phyloP scores from a whole-genome alignment of 2,113 vertebrate species.

The Coturnix japonica region DNA sequence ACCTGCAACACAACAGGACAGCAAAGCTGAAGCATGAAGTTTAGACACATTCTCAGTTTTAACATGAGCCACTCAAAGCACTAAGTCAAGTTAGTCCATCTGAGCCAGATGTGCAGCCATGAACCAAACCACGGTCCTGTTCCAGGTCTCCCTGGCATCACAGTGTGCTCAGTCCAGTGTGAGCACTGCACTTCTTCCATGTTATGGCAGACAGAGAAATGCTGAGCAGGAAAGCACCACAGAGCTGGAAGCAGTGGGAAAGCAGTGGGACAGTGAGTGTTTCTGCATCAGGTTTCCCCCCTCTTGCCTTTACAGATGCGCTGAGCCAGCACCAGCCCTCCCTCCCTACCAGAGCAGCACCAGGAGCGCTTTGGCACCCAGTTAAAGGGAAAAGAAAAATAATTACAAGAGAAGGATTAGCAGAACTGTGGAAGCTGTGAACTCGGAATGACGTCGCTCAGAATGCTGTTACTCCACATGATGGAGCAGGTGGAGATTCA shows the following conservation, averaged over 20 bases:
- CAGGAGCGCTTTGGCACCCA: neutral
- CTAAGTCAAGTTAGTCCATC: too few species aligned
- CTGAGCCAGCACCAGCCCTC: neutral
- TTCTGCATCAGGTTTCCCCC: neutral
- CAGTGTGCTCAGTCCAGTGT: accelerated
- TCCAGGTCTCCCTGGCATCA: neutral
- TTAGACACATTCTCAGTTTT: accelerated
- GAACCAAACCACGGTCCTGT: accelerated
- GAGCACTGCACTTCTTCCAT: accelerated
- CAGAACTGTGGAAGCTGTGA: accelerated
- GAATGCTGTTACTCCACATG: accelerated
- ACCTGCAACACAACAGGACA: accelerated
- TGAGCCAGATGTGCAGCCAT: neutral
- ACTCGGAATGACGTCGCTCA: neutral
- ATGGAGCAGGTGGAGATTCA: neutral
- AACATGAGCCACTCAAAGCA: accelerated
- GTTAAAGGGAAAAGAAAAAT: neutral
- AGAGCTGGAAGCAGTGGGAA: neutral
- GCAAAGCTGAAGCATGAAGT: neutral
- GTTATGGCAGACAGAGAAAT: accelerated
- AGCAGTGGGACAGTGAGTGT: too few species aligned
- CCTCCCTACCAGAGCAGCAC: accelerated
- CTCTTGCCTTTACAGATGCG: neutral
- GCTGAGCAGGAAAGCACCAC: neutral
- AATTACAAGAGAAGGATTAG: too few species aligned